Evolutionary conservation across 2,797 vertebrate species (phyloP).

Genomic region (Champsocephalus esox): DNA sequence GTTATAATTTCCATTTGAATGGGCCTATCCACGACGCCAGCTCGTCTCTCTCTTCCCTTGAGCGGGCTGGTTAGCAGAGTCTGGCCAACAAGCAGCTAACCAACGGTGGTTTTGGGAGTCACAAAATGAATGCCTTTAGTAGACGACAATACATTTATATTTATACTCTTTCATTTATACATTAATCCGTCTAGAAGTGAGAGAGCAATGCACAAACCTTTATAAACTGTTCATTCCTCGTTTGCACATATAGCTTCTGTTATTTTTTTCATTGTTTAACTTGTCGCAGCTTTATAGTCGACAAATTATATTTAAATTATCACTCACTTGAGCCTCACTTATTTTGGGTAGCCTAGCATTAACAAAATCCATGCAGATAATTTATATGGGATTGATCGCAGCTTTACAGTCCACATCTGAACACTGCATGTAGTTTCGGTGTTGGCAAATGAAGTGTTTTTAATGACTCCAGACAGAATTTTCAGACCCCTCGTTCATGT

Average conservation of each 20-base stretch:
- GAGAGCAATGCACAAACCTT: slow-evolving; percentile 52
- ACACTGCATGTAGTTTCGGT: slow-evolving; percentile 32
- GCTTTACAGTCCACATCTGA: slow-evolving; percentile 21
- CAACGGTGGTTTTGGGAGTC: slow-evolving; percentile 55
- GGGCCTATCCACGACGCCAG: slow-evolving; percentile 39
- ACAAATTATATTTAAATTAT: slow-evolving; percentile 26
- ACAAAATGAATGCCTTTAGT: slow-evolving; percentile 56
- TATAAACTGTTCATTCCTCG: slow-evolving; percentile 25
- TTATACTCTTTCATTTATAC: slow-evolving; percentile 41
- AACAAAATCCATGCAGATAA: slow-evolving; percentile 28
- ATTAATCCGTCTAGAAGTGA: slow-evolving; percentile 40
- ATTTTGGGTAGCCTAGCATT: slow-evolving; percentile 25
- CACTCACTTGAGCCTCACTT: slow-evolving; percentile 4
- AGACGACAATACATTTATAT: slow-evolving; percentile 67
- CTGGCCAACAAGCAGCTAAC: slow-evolving; percentile 52
- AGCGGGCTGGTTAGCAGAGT: slow-evolving; percentile 45
- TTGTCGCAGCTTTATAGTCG: slow-evolving; percentile 20
- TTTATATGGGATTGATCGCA: slow-evolving; percentile 25
- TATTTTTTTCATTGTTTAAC: slow-evolving; percentile 40
- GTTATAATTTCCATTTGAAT: slow-evolving; percentile 65
- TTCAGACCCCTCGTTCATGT: slow-evolving; percentile 66
- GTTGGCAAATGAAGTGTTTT: slow-evolving; percentile 58
- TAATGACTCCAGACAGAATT: slow-evolving; percentile 68
- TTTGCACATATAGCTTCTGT: slow-evolving; percentile 32
- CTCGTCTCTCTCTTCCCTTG: slow-evolving; percentile 43